Evolutionary conservation across 1,140 invertebrate genomes (phyloP).

Genomic region (Scylla paramamosain): DNA sequence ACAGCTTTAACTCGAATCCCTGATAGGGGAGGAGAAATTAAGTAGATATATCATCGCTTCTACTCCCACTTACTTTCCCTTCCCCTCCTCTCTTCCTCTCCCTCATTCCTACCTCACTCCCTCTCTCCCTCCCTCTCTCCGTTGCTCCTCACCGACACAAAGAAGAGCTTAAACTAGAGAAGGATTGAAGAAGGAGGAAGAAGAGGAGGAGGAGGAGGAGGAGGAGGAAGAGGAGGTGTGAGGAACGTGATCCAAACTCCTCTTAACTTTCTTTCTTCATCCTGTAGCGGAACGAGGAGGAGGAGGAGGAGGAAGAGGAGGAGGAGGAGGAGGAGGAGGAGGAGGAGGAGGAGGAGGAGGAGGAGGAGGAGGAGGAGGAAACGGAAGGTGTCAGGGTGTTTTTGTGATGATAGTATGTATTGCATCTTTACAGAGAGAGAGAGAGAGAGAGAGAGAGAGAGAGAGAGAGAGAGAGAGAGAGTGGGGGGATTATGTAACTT

Average conservation of each 20-base stretch:
- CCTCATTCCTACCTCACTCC: neutral
- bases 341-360: neutral
- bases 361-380: too few relatives aligned
- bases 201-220: too few relatives aligned
- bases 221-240: too few relatives aligned
- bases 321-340: too few relatives aligned
- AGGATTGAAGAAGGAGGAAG: too few relatives aligned
- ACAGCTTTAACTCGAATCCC: too few relatives aligned
- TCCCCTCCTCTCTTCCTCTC: too few relatives aligned
- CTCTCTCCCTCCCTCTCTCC: neutral
- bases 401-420: neutral
- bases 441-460: slow-evolving; percentile 20
- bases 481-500: neutral
- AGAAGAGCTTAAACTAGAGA: too few relatives aligned
- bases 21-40: too few relatives aligned
- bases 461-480: slow-evolving; percentile 8
- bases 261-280: neutral
- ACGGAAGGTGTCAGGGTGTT: neutral
- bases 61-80: too few relatives aligned
- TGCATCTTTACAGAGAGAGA: neutral
- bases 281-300: neutral
- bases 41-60: too few relatives aligned
- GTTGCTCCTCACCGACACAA: neutral
- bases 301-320: neutral
- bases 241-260: neutral